Evolutionary conservation across 2,113 vertebrate genomes (phyloP).

Genomic region (Saimiri boliviensis): DNA sequence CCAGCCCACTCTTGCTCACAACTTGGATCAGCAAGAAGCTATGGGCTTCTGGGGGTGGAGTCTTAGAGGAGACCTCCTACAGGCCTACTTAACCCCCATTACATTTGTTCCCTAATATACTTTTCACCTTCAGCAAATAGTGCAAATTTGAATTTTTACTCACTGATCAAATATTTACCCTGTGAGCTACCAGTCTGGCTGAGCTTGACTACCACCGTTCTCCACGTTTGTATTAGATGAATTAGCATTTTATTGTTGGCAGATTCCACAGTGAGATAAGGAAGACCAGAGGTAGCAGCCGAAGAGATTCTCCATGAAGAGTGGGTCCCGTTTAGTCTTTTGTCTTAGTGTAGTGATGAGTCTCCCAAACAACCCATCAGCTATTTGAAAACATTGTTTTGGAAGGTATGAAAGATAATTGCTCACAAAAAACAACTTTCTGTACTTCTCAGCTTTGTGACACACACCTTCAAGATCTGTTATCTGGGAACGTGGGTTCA

Average conservation of each 20-base stretch:
- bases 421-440: slow-evolving; percentile 20
- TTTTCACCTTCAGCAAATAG: slow-evolving; percentile 80
- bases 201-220: slow-evolving; percentile 61
- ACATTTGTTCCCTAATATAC: slow-evolving; percentile 76
- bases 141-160: slow-evolving; percentile 80
- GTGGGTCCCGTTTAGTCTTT: background rate
- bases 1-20: background rate
- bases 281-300: background rate
- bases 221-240: slow-evolving; percentile 63
- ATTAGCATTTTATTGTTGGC: slow-evolving; percentile 69
- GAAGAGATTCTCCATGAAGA: background rate
- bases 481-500: background rate
- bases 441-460: background rate
- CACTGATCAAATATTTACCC: slow-evolving; percentile 80
- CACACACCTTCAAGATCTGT: slow-evolving; percentile 25
- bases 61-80: slow-evolving; percentile 55
- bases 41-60: background rate
- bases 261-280: background rate
- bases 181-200: slow-evolving; percentile 71
- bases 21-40: slow-evolving; percentile 28
- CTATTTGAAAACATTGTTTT: background rate
- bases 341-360: background rate
- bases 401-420: background rate
- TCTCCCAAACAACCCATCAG: background rate
- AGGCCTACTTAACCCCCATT: slow-evolving; percentile 75